Evolutionary conservation across 1,140 invertebrate species (phyloP), one percentile per base, ranked within the genome.

Genomic region (Drosophila pallidifrons): DNA sequence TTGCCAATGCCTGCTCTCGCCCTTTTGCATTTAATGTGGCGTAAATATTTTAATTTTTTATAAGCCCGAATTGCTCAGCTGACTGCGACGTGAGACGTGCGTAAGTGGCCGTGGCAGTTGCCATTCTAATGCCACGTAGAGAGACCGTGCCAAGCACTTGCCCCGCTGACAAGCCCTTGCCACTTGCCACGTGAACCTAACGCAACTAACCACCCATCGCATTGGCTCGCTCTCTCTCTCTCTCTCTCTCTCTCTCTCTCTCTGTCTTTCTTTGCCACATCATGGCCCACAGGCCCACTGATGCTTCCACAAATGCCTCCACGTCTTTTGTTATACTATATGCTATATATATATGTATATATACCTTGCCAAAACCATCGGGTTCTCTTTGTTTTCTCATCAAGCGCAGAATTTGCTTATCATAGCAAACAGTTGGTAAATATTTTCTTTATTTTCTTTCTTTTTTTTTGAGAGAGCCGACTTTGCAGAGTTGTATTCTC

Each of bases 11-110:
- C 11, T 32, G 30, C 46, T 45, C 43, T 75, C 75, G 68, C 63
- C 51, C 59, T 64, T 80, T 88, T 81, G 85, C 81, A 89, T 88
- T 89, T 88, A 88, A 88, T 88, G 85, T 90, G 88, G 85, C 85
- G 85, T 88, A 85, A 88, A 85, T 71, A 85, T 88, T 88, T 88
- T 89, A 88, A 88, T 89, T 88, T 90, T 89, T 88, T 71, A 88
- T 88, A 81, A 89, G 78, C 77, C 68, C 45, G 28, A 51, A 70
- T 70, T 74, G 61, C 75, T 88, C 81, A 73, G 74, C 85, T 88
- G 74, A 80, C 68, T 81, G 77, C 85, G 77, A 89, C 85, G 85
- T 54, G 51, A 32, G 51, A 88, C 85, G 85, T 88, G 85, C 81
- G 85, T 88, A 88, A 88, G 85, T 88, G 85, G 85, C 85, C 85